Evolutionary conservation across 2,888 invertebrate species (phyloP).

Genomic region (Tetheella fluctuosa): DNA sequence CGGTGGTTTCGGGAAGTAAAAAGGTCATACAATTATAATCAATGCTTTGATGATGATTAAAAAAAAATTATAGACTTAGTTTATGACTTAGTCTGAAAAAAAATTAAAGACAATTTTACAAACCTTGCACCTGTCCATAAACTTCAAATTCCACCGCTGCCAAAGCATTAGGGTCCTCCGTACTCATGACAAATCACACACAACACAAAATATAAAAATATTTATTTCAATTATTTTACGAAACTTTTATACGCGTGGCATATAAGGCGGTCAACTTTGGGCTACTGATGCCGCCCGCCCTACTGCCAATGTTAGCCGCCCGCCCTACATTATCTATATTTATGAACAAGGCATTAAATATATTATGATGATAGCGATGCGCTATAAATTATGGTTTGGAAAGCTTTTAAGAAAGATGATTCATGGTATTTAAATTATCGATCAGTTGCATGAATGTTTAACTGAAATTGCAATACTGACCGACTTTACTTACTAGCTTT

Average conservation of each 20-base stretch:
- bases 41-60: too few relatives aligned
- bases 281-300: slow-evolving; percentile 51
- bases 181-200: slow-evolving; percentile 73
- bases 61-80: too few relatives aligned
- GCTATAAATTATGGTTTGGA: neutral
- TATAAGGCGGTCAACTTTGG: slow-evolving; percentile 19
- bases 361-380: neutral
- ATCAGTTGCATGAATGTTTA: neutral
- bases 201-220: slow-evolving; percentile 21
- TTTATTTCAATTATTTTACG: slow-evolving; percentile 17
- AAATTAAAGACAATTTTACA: neutral
- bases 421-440: neutral
- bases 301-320: slow-evolving; percentile 55
- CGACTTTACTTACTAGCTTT: too few relatives aligned
- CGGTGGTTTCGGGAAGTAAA: too few relatives aligned
- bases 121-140: slow-evolving; percentile 95
- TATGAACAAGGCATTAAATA: slow-evolving; percentile 16
- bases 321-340: slow-evolving; percentile 46
- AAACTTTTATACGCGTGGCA: slow-evolving; percentile 16
- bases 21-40: too few relatives aligned
- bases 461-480: too few relatives aligned
- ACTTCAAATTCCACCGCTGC: slow-evolving; percentile 96
- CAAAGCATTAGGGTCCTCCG: slow-evolving; percentile 84
- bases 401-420: slow-evolving; percentile 1
- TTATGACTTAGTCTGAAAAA: too few relatives aligned